phyloP scores from a whole-genome alignment of 2,113 vertebrate species.

The Lepus timidus region DNA sequence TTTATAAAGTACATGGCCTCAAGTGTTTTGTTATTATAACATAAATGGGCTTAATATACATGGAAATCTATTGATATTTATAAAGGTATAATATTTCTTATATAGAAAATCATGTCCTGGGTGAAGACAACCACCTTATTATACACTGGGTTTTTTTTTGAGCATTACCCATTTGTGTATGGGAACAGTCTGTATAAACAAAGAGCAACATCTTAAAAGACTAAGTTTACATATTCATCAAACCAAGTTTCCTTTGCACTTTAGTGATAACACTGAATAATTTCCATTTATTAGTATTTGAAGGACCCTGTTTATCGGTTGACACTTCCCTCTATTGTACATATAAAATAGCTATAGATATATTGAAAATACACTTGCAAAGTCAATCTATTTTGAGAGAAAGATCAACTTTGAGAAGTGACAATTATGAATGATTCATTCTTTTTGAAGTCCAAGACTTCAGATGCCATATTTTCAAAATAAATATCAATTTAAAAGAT shows the following conservation, averaged over 20 bases:
- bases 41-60: no score
- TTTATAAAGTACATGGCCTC: no score
- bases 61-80: not conserved
- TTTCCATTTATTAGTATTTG: not conserved
- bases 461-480: slow-evolving; percentile 32
- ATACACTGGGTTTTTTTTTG: not conserved
- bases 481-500: slow-evolving; percentile 24
- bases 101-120: not conserved
- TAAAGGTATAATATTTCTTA: not conserved
- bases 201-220: not conserved
- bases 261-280: not conserved
- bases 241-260: not conserved
- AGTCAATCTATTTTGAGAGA: not conserved
- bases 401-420: not conserved
- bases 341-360: slow-evolving; percentile 22
- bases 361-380: slow-evolving; percentile 10
- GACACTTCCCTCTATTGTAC: not conserved
- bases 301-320: not conserved
- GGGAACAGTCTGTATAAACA: not conserved
- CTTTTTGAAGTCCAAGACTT: not conserved
- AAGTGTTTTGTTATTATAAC: no score
- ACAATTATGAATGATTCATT: slow-evolving; percentile 27
- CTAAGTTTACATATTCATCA: not conserved
- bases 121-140: not conserved
- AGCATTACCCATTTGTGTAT: not conserved